Base-by-base conservation (phyloP, 2,113 vertebrate genomes). In the Panthera tigris region DNA sequence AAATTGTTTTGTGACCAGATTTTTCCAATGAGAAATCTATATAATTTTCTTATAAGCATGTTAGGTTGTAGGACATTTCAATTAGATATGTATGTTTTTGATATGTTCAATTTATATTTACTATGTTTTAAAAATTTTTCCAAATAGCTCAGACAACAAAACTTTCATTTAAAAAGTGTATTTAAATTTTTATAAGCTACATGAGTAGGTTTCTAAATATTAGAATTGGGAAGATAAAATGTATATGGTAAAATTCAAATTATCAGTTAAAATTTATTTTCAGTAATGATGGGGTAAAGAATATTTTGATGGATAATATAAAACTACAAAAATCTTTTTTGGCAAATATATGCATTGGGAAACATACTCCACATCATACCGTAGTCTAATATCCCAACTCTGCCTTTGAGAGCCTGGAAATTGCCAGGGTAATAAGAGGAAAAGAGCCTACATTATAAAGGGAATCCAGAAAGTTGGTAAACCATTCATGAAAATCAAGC, bases 241-340 rank as follows among this genome's bases (percentile, higher is more conserved):
- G 31, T 63, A 88, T 36, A 80, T 73, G 55, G 15, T 84, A 79
- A 97, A 83, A 50, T 83, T 90, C 18, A 87, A 81, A 41, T 95
- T 95, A 84, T 50, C 63, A 19, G 50, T 88, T 50, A 88, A 86
- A 45, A 19, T 33, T 90, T 92, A 48, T 80, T 89, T 94, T 73
- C 50, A 85, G 50, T 71, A 89, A 69, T 61, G 39, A 82, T 94
- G 80, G 50, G 50, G 95, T 94, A 91, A 89, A 89, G 57, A 96
- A 82, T 76, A 82, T 96, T 94, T 65, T 65, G 94, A 50, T 76
- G 25, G 63, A 19, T 82, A 79, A 45, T 73, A 33, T 79, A 73
- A 93, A 95, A 96, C 68, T 76, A 84, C 87, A 97, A 94, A 96
- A 92, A 88, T 97, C 84, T 68, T 88, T 97, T 95, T 95, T 95